Conservation (phyloP, 2,797 vertebrate genomes). For the Distichodus sexfasciatus region DNA sequence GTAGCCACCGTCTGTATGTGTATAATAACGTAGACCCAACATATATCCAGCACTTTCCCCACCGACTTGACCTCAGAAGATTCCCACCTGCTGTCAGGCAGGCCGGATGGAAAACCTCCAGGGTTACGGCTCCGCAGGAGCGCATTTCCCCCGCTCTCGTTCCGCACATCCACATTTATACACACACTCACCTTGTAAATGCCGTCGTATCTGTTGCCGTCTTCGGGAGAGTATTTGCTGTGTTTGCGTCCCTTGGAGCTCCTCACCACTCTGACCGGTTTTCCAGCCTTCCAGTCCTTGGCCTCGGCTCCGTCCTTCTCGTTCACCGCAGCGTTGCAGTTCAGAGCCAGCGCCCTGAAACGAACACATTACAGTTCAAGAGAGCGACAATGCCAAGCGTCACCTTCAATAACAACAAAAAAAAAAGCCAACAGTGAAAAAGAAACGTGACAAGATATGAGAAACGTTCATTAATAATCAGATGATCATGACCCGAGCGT, state of each 20-base stretch:
- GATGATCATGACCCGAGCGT: too few relatives aligned
- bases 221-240: constrained; percentile 89
- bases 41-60: too few relatives aligned
- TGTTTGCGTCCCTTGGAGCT: constrained; percentile 91
- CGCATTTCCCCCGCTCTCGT: neutral
- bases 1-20: too few relatives aligned
- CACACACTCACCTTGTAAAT: constrained; percentile 87
- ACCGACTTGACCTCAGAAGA: too few relatives aligned
- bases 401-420: neutral
- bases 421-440: neutral
- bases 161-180: neutral
- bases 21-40: too few relatives aligned
- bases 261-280: constrained; percentile 90
- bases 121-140: too few relatives aligned
- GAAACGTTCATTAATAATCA: neutral
- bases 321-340: constrained; percentile 88
- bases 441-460: neutral
- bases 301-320: constrained; percentile 87
- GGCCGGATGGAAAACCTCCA: too few relatives aligned
- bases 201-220: constrained; percentile 95
- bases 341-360: constrained; percentile 88
- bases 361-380: neutral
- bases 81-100: too few relatives aligned
- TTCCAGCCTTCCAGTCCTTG: constrained; percentile 91
- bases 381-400: neutral